A percentile compares a stretch with the other conserved stretches of the same genome.
These are phyloP conservation scores for Brenthis daphne DNA, from an alignment of 2,888 invertebrate species.

Conservation along the genomic window DNA sequence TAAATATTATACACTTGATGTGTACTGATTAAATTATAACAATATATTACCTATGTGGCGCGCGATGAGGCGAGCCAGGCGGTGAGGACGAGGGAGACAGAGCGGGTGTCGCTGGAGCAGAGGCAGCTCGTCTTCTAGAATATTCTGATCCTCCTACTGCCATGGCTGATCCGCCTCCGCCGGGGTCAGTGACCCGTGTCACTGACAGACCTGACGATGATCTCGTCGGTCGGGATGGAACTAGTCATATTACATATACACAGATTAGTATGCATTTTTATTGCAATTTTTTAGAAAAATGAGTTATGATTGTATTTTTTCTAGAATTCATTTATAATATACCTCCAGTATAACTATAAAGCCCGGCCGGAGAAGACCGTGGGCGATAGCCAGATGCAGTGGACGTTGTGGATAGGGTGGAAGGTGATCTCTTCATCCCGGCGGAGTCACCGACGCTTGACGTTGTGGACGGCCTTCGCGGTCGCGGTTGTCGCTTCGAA, in stretches of 20 bases:
- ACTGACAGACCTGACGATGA: conserved; percentile 88
- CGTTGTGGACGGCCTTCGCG: conserved; percentile 69
- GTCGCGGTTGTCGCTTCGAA: conserved; percentile 75
- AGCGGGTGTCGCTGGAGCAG: conserved; percentile 88
- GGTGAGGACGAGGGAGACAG: conserved; percentile 90
- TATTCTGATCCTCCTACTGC: conserved; percentile 83
- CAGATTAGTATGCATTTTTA: not conserved
- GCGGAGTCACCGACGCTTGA: conserved; percentile 54
- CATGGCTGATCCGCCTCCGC: conserved; percentile 83
- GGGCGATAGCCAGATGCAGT: conserved; percentile 83
- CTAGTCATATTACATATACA: conserved; percentile 53
- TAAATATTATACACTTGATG: not conserved
- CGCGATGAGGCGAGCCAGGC: conserved; percentile 82
- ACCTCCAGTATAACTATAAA: conserved; percentile 88
- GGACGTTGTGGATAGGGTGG: conserved; percentile 73
- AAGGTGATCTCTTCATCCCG: conserved; percentile 67
- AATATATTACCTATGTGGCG: conserved; percentile 60
- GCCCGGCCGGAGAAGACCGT: conserved; percentile 89
- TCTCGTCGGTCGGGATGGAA: conserved; percentile 88
- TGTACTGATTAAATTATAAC: not conserved
- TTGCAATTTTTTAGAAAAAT: too few species aligned
- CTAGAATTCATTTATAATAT: not conserved
- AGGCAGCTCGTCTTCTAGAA: conserved; percentile 83
- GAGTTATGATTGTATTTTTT: not conserved
- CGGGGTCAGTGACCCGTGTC: conserved; percentile 81